phyloP scores from a whole-genome alignment of 2,888 invertebrate genomes.

The Drosophila acutilabella region DNA sequence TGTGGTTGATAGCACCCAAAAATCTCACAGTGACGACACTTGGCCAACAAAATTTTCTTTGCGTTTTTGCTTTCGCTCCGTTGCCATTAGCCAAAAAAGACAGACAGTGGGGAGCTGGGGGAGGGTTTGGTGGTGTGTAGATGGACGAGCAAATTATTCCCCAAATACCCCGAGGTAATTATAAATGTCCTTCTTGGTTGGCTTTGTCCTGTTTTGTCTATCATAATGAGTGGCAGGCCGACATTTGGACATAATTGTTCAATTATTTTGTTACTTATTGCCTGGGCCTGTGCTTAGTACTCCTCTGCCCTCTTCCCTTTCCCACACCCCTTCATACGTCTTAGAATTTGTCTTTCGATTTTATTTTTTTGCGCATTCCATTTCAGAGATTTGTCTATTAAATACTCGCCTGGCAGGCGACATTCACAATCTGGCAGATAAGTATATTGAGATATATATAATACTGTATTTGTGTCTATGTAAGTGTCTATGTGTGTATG shows the following conservation, averaged over 20 bases:
- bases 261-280: slow-evolving; percentile 82
- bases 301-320: background rate
- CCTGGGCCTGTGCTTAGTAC: slow-evolving; percentile 27
- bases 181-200: slow-evolving; percentile 79
- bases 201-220: slow-evolving; percentile 70
- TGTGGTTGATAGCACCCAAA: slow-evolving; percentile 50
- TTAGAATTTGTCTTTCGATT: slow-evolving; percentile 18
- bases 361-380: slow-evolving; percentile 19
- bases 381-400: slow-evolving; percentile 56
- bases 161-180: slow-evolving; percentile 83
- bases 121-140: slow-evolving; percentile 27
- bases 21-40: slow-evolving; percentile 64
- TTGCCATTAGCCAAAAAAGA: slow-evolving; percentile 56
- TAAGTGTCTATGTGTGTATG: slow-evolving; percentile 7
- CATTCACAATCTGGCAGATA: slow-evolving; percentile 37
- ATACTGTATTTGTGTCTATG: background rate
- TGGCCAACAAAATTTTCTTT: slow-evolving; percentile 42
- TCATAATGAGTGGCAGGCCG: slow-evolving; percentile 83
- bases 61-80: slow-evolving; percentile 20
- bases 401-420: slow-evolving; percentile 31
- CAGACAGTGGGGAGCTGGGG: background rate
- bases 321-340: background rate
- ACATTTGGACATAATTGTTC: slow-evolving; percentile 84
- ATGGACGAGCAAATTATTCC: slow-evolving; percentile 74
- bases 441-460: slow-evolving; percentile 20